These are phyloP conservation scores for Hydropotes inermis DNA, from an alignment of 2,113 vertebrate species.

Conservation along the genomic window DNA sequence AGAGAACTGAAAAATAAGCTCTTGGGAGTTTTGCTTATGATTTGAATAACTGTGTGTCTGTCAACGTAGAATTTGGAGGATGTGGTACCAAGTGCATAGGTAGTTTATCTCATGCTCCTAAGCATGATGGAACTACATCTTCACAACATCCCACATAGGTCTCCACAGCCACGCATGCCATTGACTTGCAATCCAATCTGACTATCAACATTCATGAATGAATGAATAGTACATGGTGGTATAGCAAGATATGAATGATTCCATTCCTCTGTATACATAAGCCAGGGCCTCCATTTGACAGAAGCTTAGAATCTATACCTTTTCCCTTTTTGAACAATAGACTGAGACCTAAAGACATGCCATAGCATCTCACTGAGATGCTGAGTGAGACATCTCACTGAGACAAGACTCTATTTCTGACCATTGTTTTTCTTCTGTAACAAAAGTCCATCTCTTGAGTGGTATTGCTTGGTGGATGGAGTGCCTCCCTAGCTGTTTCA, in stretches of 20 bases:
- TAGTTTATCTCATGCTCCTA: too few relatives aligned
- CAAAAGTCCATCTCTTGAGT: background rate
- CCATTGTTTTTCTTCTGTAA: background rate
- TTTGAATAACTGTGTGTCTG: background rate
- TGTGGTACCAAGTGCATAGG: background rate
- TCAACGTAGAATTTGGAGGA: background rate
- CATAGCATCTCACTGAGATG: background rate
- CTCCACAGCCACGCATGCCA: rapidly evolving
- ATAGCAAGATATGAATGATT: background rate
- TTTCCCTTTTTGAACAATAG: background rate
- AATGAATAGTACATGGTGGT: background rate
- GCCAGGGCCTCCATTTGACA: background rate
- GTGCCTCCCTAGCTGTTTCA: rapidly evolving
- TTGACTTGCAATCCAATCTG: background rate
- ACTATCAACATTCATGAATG: background rate
- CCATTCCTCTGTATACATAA: rapidly evolving
- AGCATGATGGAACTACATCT: rapidly evolving
- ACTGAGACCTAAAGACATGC: background rate
- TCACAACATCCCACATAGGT: rapidly evolving
- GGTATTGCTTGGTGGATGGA: too few relatives aligned
- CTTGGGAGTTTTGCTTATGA: background rate
- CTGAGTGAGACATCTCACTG: background rate
- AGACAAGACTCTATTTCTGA: background rate
- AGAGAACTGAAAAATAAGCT: background rate
- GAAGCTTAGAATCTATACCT: background rate